Evolutionary conservation across 2,113 vertebrate genomes (phyloP), one percentile per base, ranked within the genome.

Genomic region (Semnornis frantzii): DNA sequence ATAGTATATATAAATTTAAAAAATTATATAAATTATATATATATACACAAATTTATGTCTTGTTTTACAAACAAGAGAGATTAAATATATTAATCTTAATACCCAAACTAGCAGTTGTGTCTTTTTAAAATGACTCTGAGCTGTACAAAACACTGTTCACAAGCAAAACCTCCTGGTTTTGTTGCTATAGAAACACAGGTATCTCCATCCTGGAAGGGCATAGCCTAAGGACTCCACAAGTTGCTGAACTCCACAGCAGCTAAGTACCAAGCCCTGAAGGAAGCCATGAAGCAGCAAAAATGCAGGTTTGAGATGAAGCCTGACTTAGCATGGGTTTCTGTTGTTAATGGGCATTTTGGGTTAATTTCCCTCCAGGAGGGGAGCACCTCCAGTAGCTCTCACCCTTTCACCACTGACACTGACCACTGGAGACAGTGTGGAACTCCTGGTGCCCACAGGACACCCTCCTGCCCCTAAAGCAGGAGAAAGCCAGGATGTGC

Each of bases 41-140:
- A 37, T 37, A 50, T 8, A 50, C 66, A 94, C 77, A 96, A 92
- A 93, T 96, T 96, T 95, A 96, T 97, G 95, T 96, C 96, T 97
- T 97, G 95, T 96, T 97, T 96, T 96, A 95, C 94, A 96, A 96
- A 96, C 93, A 95, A 95, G 94, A 94, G 92, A 96, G 95, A 97
- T 95, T 96, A 97, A 97, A 97, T 95, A 95, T 95, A 96, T 93
- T 89, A 82, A 94, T 95, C 94, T 97, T 97, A 95, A 84, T 97
- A 97, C 85, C 96, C 85, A 88, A 94, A 86, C 44, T 50, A 86
- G 71, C 70, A 90, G 76, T 70, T 75, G 77, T 89, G 95, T 86
- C 52, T 82, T 83, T 81, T 94, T 84, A 93, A 28, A 91, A 82
- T 68, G 80, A 44, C 18, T 70, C 54, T 11, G 24, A 85, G 42